Percentiles rank a stretch among this genome's conserved stretches.
Conservation (phyloP, 2,797 vertebrate genomes). For the Falco berigora region DNA sequence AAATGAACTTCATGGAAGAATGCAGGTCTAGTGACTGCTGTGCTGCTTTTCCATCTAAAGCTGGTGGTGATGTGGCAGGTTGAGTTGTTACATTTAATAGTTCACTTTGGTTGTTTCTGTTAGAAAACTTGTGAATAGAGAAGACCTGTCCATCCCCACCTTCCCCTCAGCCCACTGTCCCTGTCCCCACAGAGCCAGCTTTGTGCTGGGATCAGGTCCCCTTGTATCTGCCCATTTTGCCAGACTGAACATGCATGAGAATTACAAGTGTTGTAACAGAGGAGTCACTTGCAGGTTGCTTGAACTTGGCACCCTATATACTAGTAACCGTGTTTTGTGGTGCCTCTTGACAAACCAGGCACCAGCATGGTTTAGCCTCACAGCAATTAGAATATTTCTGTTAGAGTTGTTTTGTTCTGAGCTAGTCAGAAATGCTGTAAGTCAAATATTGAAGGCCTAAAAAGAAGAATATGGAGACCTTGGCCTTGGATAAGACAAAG, state of each 20-base stretch:
- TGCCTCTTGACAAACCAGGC: background rate
- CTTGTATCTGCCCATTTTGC: background rate
- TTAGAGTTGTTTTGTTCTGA: background rate
- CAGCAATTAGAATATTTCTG: background rate
- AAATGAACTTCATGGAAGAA: background rate
- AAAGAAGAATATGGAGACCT: background rate
- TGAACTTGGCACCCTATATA: background rate
- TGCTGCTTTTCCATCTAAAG: background rate
- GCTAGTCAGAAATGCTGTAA: background rate
- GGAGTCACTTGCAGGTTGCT: background rate
- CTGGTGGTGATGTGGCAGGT: background rate
- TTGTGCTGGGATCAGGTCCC: background rate
- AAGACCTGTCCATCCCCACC: background rate
- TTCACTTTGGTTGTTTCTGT: background rate
- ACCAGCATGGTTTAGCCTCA: background rate
- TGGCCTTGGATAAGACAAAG: background rate
- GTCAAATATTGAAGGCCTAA: background rate
- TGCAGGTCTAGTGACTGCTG: background rate
- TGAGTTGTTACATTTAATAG: background rate
- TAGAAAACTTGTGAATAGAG: background rate
- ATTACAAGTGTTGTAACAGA: background rate
- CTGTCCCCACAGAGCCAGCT: background rate
- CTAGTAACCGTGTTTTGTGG: background rate
- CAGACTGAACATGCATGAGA: background rate
- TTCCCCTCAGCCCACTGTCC: background rate